Base-by-base conservation (phyloP, 2,113 vertebrate genomes). In the Rhinolophus sinicus region DNA sequence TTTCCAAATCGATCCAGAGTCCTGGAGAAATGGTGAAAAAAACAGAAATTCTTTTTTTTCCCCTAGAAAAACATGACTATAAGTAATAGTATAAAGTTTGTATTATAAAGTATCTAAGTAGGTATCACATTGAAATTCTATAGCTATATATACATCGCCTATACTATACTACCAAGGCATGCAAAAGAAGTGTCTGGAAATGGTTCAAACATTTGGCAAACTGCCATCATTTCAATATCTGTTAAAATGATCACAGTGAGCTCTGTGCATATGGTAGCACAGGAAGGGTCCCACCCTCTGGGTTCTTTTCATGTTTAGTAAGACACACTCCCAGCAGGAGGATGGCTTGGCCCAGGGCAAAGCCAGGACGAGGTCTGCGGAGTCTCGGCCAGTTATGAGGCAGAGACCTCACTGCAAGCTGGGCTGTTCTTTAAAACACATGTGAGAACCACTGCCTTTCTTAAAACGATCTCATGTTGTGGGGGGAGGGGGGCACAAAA, bases 1-100 rank as follows among this genome's bases (percentile, higher is more conserved):
- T 98, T 97, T 99, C 99, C 98, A 99, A 98, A 98, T 99, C 99
- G 96, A 99, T 99, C 99, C 99, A 99, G 70, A 99, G 98, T 96
- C 99, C 99, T 99, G 96, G 83, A 97, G 87, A 96, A 91, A 97
- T 40, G 86, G 83, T 70, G 65, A 80, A 89, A 95, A 94, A 94
- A 95, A 82, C 30, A 90, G 12, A 97, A 73, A 16, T 65, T 65
- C 90, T 76, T n/a, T 24, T 21, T 56, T 1, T 5, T 19, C 58
- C 5, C 26, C 15, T 13, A 38, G 60, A 65, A 82, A 92, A 76
- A 84, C 44, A 77, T 21, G 54, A 65, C 60, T 88, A 76, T 54
- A 40, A 96, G 65, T 40, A 35, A 83, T 65, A 96, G n/a, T 38
- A 97, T 70, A 60, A 81, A 93, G 62, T 24, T 15, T 56, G 4